Evolutionary conservation across 2,113 vertebrate genomes (phyloP).

Genomic region (Suricata suricatta): DNA sequence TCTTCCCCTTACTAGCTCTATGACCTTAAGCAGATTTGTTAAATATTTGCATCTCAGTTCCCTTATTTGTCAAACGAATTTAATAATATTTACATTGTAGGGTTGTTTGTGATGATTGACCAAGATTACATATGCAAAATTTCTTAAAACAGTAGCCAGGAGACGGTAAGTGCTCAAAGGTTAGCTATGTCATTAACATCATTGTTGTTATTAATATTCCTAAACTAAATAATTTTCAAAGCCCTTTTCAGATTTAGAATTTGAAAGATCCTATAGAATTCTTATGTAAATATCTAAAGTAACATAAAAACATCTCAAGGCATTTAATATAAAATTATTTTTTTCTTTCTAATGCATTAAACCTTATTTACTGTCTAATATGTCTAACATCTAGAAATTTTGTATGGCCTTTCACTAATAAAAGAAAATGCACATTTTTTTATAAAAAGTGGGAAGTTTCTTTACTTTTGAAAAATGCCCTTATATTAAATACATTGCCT

Average conservation of each 20-base stretch:
- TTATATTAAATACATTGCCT: conserved; percentile 18
- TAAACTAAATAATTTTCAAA: not conserved
- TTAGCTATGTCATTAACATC: not conserved
- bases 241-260: conserved; percentile 17
- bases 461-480: conserved; percentile 35
- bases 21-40: conserved; percentile 49
- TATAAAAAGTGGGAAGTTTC: not conserved
- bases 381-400: not conserved
- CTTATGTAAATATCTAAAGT: not conserved
- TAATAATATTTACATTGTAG: conserved; percentile 50
- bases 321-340: not conserved
- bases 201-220: not conserved
- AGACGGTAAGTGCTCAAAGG: not conserved
- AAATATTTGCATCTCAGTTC: conserved; percentile 49
- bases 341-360: not conserved
- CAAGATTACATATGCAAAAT: not conserved
- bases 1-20: conserved; percentile 23
- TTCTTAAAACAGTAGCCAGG: not conserved
- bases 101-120: not conserved
- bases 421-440: conserved; percentile 24
- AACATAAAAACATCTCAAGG: not conserved
- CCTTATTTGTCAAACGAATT: conserved; percentile 47
- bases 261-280: not conserved
- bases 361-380: not conserved
- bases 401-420: not conserved